Evolutionary conservation across 2,797 vertebrate species (phyloP), one percentile per base, ranked within the genome.

Genomic region (Aselliscus stoliczkanus): DNA sequence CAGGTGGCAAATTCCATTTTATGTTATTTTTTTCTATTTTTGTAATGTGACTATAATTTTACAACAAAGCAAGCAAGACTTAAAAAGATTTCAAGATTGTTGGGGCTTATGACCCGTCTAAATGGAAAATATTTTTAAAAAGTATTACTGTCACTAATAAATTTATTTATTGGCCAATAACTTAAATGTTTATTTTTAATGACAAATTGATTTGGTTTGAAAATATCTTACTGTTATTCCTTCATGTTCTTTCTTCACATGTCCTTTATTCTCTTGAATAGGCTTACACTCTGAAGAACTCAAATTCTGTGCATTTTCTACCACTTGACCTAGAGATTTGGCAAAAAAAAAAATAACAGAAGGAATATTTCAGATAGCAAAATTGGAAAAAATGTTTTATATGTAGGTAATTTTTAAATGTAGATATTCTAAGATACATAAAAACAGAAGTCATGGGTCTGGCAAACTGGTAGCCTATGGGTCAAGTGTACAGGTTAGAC

Each of bases 181-280:
- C 85, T 52, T 34, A 56, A 34, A 64, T 21, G 12, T 8, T 85
- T 93, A 31, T 27, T 70, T 92, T 81, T 77, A 92, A 87, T 56
- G 56, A 80, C 12, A 95, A 90, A 88, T 5, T 39, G 25, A 86
- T 69, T 44, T 67, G 23, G 27, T 80, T 58, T 76, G 37, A 91
- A 79, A 85, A 69, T 69, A 88, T 94, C 99, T 99, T 98, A 99
- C 99, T 99, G 98, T 97, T 92, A 99, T 96, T 67, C 98, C 98
- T 88, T 99, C 99, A 21, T 39, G 98, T 90, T 99, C 99, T 98
- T 98, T 98, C 97, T 98, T 97, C 96, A 83, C 6, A 37, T 44
- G 81, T 81, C 95, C 98, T 81, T 96, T 97, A 80, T 72, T 98
- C 50, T 99, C 99, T 90, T 98, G 99, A 83, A 77, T 27, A 18